These are phyloP conservation scores for Platypus cylindrus DNA, from an alignment of 2,888 invertebrate species.

Conservation along the genomic window DNA sequence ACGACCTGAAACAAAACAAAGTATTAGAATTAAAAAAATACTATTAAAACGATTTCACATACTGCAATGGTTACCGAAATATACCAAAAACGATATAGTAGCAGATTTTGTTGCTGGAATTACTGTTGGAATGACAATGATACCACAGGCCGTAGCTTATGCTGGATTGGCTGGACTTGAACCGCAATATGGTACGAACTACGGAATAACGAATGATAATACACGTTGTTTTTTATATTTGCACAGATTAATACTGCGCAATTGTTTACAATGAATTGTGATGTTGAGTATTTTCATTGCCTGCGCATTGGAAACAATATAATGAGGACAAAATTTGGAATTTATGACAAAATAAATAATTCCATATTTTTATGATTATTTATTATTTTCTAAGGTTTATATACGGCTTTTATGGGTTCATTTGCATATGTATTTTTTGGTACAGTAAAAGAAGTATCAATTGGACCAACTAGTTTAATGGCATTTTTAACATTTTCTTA, in stretches of 20 bases:
- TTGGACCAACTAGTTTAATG: constrained; percentile 91
- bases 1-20: too few relatives aligned
- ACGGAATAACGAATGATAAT: too few relatives aligned
- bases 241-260: too few relatives aligned
- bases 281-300: too few relatives aligned
- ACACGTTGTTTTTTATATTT: too few relatives aligned
- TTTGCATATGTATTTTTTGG: constrained; percentile 81
- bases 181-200: constrained; percentile 63
- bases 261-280: too few relatives aligned
- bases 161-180: constrained; percentile 74
- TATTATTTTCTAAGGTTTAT: constrained; percentile 38
- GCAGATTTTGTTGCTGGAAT: constrained; percentile 81
- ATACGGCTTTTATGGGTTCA: constrained; percentile 81
- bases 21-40: constrained; percentile 8
- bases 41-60: constrained; percentile 25
- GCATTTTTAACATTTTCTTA: constrained; percentile 69
- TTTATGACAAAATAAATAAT: too few relatives aligned
- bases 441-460: constrained; percentile 70
- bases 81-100: constrained; percentile 52
- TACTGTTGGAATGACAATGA: constrained; percentile 80
- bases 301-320: too few relatives aligned
- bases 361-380: neutral
- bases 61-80: constrained; percentile 52
- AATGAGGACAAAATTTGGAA: too few relatives aligned
- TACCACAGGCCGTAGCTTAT: constrained; percentile 89